phyloP scores from a whole-genome alignment of 2,888 invertebrate species.

The Phaedon cochleariae region DNA sequence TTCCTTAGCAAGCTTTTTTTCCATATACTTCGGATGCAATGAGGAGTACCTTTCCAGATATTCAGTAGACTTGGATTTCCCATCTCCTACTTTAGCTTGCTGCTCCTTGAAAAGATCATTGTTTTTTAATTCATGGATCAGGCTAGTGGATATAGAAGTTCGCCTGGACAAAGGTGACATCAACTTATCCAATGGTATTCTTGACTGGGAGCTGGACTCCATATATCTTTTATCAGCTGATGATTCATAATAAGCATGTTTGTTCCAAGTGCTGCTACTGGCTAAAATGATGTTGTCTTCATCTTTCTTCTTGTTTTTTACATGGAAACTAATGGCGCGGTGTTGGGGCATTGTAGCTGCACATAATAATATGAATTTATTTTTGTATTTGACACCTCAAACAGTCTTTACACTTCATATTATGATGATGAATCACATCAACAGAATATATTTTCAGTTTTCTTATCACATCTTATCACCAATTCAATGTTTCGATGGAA shows the following conservation, averaged over 20 bases:
- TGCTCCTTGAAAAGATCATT: slow-evolving; percentile 30
- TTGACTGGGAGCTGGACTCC: no score
- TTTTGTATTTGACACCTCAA: not conserved
- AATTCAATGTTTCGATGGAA: not conserved
- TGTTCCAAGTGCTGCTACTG: not conserved
- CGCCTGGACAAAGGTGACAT: slow-evolving; percentile 24
- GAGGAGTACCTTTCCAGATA: slow-evolving; percentile 22
- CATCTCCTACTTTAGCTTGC: slow-evolving; percentile 25
- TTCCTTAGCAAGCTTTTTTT: slow-evolving; percentile 4
- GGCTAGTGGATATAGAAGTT: slow-evolving; percentile 29
- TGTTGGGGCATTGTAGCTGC: not conserved
- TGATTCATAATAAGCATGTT: not conserved
- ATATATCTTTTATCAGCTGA: not conserved
- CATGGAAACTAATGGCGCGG: not conserved
- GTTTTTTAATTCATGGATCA: slow-evolving; percentile 33
- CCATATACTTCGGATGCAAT: not conserved
- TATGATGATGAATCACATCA: not conserved
- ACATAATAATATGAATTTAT: no score
- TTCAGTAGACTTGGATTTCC: slow-evolving; percentile 36
- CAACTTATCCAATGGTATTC: no score
- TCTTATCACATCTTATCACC: not conserved
- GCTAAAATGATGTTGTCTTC: not conserved
- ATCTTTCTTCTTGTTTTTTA: not conserved
- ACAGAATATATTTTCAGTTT: not conserved
- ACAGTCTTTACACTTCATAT: not conserved